Conservation (phyloP, 1,140 invertebrate species). For the Neodiprion fabricii region DNA sequence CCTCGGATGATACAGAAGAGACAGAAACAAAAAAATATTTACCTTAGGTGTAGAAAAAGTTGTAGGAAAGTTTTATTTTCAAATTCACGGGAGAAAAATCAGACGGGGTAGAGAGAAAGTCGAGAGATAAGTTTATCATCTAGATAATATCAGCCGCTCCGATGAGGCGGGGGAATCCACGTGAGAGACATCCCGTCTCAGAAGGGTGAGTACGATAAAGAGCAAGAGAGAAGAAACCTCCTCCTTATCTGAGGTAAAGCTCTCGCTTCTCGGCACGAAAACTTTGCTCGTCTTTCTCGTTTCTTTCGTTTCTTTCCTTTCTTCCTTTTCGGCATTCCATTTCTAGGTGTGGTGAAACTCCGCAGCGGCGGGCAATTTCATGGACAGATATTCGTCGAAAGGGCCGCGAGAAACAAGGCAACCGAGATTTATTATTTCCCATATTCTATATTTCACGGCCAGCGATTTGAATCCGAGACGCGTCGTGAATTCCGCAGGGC, state of each 20-base stretch:
- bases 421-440: neutral
- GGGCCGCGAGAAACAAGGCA: neutral
- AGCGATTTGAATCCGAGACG: neutral
- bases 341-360: neutral
- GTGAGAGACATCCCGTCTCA: neutral
- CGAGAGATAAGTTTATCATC: neutral
- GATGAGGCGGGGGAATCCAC: neutral
- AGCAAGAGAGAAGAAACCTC: neutral
- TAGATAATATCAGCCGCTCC: neutral
- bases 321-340: neutral
- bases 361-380: neutral
- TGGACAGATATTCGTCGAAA: neutral
- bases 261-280: neutral
- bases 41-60: too few relatives aligned
- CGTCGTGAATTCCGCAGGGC: neutral
- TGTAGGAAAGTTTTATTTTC: too few relatives aligned
- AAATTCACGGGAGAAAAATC: too few relatives aligned
- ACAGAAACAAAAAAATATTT: too few relatives aligned
- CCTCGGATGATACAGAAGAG: too few relatives aligned
- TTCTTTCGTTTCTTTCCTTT: neutral
- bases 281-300: conserved; percentile 2
- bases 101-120: too few relatives aligned
- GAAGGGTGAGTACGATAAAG: neutral
- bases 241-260: neutral
- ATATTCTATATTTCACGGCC: neutral